phyloP scores from a whole-genome alignment of 2,888 invertebrate species.

The Oxyscelio sp. region DNA sequence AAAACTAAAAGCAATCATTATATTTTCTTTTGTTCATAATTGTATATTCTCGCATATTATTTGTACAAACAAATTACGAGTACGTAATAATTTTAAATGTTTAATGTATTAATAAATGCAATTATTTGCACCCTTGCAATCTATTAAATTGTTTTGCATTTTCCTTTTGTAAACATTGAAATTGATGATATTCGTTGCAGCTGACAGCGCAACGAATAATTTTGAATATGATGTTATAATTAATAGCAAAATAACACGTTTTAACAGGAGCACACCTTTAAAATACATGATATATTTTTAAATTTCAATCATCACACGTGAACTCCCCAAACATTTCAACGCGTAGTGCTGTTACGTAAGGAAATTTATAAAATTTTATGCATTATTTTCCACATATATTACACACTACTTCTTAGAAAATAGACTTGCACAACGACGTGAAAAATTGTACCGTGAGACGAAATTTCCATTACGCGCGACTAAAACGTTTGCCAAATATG shows the following conservation, averaged over 20 bases:
- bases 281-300: not conserved
- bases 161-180: not conserved
- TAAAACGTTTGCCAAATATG: not conserved
- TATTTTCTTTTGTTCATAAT: too few relatives aligned
- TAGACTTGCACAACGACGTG: conserved; percentile 4
- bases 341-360: conserved; percentile 30
- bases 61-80: not conserved
- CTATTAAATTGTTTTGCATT: not conserved
- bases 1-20: too few relatives aligned
- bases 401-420: conserved; percentile 6
- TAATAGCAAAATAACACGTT: not conserved
- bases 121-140: not conserved
- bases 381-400: conserved; percentile 31
- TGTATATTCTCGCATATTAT: not conserved
- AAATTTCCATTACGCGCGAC: not conserved
- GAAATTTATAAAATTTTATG: conserved; percentile 37
- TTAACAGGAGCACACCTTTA: not conserved
- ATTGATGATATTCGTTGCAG: not conserved
- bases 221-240: not conserved
- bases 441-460: conserved; percentile 17
- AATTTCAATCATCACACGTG: conserved; percentile 21
- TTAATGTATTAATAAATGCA: not conserved
- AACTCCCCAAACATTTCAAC: conserved; percentile 13
- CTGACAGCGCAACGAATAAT: not conserved
- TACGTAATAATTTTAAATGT: not conserved